Evolutionary conservation across 2,888 invertebrate genomes (phyloP).

Genomic region (Ornithoptera priamus): DNA sequence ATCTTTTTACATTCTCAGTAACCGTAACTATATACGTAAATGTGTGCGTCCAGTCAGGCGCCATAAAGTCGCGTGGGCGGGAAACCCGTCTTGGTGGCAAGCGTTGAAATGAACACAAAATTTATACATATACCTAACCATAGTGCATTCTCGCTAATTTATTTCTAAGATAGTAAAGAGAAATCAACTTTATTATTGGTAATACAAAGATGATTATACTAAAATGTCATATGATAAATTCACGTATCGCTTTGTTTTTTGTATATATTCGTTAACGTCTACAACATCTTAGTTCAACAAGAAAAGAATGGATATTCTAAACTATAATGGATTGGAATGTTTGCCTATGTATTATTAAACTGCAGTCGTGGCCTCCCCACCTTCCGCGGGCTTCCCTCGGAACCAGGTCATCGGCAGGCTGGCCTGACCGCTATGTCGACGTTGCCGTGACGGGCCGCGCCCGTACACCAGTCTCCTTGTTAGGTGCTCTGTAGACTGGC

Average conservation of each 20-base stretch:
- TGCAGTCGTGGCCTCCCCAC: slow-evolving; percentile 43
- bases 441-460: slow-evolving; percentile 52
- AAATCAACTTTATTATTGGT: slow-evolving; percentile 8
- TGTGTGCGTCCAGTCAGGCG: slow-evolving; percentile 64
- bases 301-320: slow-evolving; percentile 17
- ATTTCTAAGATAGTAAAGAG: slow-evolving; percentile 12
- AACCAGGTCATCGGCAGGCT: slow-evolving; percentile 73
- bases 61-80: slow-evolving; percentile 77
- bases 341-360: slow-evolving; percentile 9
- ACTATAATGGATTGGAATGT: slow-evolving; percentile 18
- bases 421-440: slow-evolving; percentile 56
- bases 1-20: slow-evolving; percentile 39
- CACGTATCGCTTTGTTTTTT: slow-evolving; percentile 2
- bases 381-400: slow-evolving; percentile 64
- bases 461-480: slow-evolving; percentile 48
- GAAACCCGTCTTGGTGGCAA: slow-evolving; percentile 72
- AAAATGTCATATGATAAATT: slow-evolving; percentile 12
- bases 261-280: neutral
- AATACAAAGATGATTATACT: neutral
- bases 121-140: slow-evolving; percentile 33
- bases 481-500: slow-evolving; percentile 43
- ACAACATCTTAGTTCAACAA: slow-evolving; percentile 3
- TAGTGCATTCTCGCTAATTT: slow-evolving; percentile 30
- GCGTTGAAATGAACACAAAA: slow-evolving; percentile 48
- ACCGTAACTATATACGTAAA: slow-evolving; percentile 55